Conservation (phyloP, 2,797 vertebrate species). For the Mallotus villosus region DNA sequence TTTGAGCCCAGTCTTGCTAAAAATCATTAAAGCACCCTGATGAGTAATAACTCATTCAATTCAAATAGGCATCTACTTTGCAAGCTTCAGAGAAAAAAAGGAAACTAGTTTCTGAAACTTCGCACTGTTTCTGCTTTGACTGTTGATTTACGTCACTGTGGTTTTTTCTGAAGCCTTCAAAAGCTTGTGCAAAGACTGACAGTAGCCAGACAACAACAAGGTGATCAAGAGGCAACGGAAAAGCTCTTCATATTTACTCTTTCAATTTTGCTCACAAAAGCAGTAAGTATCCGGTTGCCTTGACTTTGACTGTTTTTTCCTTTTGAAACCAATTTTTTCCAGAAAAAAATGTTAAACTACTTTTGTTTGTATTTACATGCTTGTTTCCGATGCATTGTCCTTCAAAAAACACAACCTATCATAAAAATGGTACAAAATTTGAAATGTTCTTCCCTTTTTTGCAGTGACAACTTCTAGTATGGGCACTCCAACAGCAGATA, state of each 20-base stretch:
- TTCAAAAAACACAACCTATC: too few species aligned
- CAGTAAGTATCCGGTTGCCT: neutral
- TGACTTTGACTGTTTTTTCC: too few species aligned
- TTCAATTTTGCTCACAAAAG: neutral
- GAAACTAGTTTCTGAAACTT: neutral
- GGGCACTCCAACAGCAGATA: too few species aligned
- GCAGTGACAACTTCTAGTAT: neutral
- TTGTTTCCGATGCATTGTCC: too few species aligned
- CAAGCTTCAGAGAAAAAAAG: neutral
- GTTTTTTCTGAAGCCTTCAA: conserved; percentile 41
- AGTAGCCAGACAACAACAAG: neutral
- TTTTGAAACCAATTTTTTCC: too few species aligned
- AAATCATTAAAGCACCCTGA: too few species aligned
- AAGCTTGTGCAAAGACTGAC: conserved; percentile 39
- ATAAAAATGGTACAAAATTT: too few species aligned
- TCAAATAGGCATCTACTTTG: neutral
- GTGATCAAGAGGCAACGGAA: neutral
- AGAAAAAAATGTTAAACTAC: too few species aligned
- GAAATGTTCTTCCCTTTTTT: neutral
- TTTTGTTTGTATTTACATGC: too few species aligned
- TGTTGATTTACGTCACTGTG: conserved; percentile 40
- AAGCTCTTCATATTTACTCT: neutral
- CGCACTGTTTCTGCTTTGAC: neutral
- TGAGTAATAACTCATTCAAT: neutral
- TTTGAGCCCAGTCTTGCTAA: neutral